Conservation (phyloP, 2,888 invertebrate genomes). For the Cremastinae sp. region DNA sequence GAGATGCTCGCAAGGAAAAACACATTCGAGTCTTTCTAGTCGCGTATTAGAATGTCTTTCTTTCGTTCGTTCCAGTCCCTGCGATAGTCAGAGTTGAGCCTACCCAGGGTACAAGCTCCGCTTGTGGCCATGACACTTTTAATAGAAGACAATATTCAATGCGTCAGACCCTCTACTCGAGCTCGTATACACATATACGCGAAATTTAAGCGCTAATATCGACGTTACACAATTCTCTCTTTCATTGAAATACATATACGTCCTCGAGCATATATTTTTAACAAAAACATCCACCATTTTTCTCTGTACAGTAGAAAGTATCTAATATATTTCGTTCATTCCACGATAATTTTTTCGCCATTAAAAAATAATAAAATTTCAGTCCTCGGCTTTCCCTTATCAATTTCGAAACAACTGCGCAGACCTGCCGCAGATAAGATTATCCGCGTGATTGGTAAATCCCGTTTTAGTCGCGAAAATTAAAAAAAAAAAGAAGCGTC, state of each 20-base stretch:
- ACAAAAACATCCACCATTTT: too few species aligned
- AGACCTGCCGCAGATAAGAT: constrained; percentile 15
- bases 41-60: constrained; percentile 33
- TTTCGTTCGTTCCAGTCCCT: constrained; percentile 8
- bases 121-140: constrained; percentile 79
- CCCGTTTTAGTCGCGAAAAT: constrained; percentile 14
- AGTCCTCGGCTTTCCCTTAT: too few species aligned
- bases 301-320: too few species aligned
- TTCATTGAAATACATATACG: neutral
- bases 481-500: neutral
- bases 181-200: constrained; percentile 71
- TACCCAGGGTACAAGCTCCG: constrained; percentile 49
- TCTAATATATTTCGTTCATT: too few species aligned
- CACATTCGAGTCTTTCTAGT: constrained; percentile 3
- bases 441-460: constrained; percentile 20
- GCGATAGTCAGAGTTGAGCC: constrained; percentile 12
- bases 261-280: neutral
- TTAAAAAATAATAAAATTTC: too few species aligned
- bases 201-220: constrained; percentile 74
- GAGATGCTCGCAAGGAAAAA: neutral
- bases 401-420: too few species aligned
- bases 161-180: constrained; percentile 60
- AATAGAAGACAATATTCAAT: constrained; percentile 78
- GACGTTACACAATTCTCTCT: constrained; percentile 9
- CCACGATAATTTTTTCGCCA: too few species aligned